These are phyloP conservation scores for Penaeus chinensis DNA, from an alignment of 1,140 invertebrate species.

Conservation along the genomic window DNA sequence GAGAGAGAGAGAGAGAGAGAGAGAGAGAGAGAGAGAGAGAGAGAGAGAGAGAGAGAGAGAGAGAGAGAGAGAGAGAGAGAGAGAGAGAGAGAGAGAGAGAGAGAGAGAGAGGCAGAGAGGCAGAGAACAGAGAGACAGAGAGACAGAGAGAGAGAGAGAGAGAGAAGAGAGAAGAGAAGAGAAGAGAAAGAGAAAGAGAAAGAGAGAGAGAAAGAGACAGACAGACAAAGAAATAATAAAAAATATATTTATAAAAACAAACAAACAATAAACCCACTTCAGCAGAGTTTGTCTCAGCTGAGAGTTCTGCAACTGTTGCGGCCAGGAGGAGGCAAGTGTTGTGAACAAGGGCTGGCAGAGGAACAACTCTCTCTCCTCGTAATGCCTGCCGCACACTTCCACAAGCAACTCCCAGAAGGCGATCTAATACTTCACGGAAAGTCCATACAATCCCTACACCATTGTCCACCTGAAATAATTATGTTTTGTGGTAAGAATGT, in stretches of 20 bases:
- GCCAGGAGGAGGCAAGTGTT: constrained; percentile 89
- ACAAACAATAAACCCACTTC: constrained; percentile 54
- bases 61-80: too few relatives aligned
- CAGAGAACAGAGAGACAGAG: too few relatives aligned
- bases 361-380: constrained; percentile 72
- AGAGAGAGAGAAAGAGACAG: too few relatives aligned
- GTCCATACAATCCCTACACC: constrained; percentile 73
- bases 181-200: too few relatives aligned
- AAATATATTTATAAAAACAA: neutral
- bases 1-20: too few relatives aligned
- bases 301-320: constrained; percentile 88
- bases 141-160: too few relatives aligned
- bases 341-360: constrained; percentile 77
- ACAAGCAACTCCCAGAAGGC: constrained; percentile 83
- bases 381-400: constrained; percentile 80
- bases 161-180: too few relatives aligned
- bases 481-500: neutral
- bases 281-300: constrained; percentile 75
- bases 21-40: too few relatives aligned
- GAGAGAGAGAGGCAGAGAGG: too few relatives aligned
- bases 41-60: too few relatives aligned
- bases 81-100: too few relatives aligned
- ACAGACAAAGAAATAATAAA: too few relatives aligned
- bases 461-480: constrained; percentile 43
- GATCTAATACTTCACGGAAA: constrained; percentile 86